Conservation (phyloP, 2,888 invertebrate genomes). For the Ochropleura plecta region DNA sequence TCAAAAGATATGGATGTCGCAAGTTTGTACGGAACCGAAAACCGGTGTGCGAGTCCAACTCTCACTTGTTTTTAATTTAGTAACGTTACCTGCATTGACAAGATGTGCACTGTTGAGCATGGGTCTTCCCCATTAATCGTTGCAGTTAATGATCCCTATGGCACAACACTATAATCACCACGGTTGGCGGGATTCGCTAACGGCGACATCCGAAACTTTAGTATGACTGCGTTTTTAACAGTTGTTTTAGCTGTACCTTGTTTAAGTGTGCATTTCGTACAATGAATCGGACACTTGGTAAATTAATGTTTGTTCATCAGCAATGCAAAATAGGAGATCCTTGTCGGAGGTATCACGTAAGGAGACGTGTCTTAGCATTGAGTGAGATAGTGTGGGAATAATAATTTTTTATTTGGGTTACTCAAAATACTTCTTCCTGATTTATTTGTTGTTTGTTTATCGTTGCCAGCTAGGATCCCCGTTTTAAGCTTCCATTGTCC, state of each 20-base stretch:
- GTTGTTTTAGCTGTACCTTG: constrained; percentile 9
- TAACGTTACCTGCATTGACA: constrained; percentile 10
- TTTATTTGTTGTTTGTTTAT: background rate
- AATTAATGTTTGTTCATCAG: background rate
- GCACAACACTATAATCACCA: constrained; percentile 46
- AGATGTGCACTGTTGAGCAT: constrained; percentile 52
- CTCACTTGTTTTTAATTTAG: background rate
- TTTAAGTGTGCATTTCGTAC: no score
- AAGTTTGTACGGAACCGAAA: no score
- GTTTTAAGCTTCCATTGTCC: no score
- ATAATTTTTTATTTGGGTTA: background rate
- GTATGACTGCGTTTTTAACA: constrained; percentile 17
- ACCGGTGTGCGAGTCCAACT: no score
- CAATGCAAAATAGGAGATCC: background rate
- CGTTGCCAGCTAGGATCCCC: no score
- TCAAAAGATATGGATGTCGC: no score
- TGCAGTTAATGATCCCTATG: constrained; percentile 48
- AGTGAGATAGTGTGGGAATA: no score
- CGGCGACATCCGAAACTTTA: constrained; percentile 36
- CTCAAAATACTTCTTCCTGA: background rate
- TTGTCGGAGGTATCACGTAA: background rate
- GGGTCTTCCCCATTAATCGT: constrained; percentile 32
- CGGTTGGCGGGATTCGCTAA: constrained; percentile 50
- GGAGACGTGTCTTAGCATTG: background rate
- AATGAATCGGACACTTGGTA: background rate